A percentile compares a stretch with the other conserved stretches of the same genome.
These are phyloP conservation scores for Python bivittatus DNA, from an alignment of 2,113 vertebrate species.

Conservation along the genomic window DNA sequence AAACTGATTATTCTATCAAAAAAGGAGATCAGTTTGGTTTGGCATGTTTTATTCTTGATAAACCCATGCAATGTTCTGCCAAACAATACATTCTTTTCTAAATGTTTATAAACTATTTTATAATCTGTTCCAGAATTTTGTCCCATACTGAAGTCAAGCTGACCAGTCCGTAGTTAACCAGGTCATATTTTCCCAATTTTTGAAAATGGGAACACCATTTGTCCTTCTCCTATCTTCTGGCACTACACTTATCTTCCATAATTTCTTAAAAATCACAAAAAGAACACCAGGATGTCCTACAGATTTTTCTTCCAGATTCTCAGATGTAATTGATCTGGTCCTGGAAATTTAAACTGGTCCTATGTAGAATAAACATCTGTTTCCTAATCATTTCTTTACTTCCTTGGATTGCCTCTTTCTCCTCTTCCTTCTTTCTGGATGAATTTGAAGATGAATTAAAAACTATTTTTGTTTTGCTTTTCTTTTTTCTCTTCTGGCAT, in stretches of 20 bases:
- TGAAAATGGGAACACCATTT: not conserved
- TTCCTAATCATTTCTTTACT: not conserved
- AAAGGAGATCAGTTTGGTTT: not conserved
- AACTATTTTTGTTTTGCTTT: not conserved
- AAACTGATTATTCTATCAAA: not conserved
- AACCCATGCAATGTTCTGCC: not conserved
- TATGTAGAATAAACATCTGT: not conserved
- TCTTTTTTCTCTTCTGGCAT: not conserved
- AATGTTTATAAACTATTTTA: not conserved
- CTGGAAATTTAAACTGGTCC: not conserved
- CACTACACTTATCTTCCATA: not conserved
- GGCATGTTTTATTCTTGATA: not conserved
- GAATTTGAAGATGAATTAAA: not conserved
- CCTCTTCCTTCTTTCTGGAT: not conserved
- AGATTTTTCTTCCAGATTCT: not conserved
- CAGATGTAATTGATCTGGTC: not conserved
- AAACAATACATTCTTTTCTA: not conserved
- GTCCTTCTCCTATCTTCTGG: not conserved
- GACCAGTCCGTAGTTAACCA: not conserved
- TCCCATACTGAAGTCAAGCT: not conserved
- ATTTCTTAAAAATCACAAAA: not conserved
- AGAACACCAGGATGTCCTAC: not conserved
- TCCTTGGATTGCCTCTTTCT: not conserved
- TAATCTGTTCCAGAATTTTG: not conserved
- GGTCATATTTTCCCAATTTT: not conserved